Evolutionary conservation across 2,888 invertebrate species (phyloP), one percentile per base, ranked within the genome.

Genomic region (Meliscaeva auricollis): DNA sequence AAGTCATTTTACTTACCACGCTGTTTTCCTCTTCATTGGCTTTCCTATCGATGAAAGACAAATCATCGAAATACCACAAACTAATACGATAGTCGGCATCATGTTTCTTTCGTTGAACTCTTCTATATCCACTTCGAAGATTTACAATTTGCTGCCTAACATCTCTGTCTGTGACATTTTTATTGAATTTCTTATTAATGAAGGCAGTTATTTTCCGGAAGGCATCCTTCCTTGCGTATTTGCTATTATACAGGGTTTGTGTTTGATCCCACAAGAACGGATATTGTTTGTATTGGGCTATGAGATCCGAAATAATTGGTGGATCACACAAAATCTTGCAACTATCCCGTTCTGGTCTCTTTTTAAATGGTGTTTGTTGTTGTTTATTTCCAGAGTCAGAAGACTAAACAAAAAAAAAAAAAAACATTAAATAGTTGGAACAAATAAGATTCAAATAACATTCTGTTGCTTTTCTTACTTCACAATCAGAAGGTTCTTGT

Each of bases 21-120:
- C 1, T 20, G 3, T 64, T 35, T 22, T 69, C 68, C 46, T 44
- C 38, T 0, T 73, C 50, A 15, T 68, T 56, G 11, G 84, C 73
- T 20, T 68, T 79, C 20, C 58, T 70, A 15, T 84, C 84, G 17
- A 84, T 74, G 8, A 84, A 84, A 0, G 84, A 84, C 9, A 84
- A 35, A 17, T 58, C 56, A 8, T 84, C 66, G 5, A 66, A 84
- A 15, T 84, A 84, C 84, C 84, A 84, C 32, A 84, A 48, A 9
- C 50, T 60, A n/a, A 80, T 66, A 22, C 58, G 70, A 32, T 79
- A 56, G 9, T 70, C 58, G 0, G 56, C 56, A 3, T 62, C 75
- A 22, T 84, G 74, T 17, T 70, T 66, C 13, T 77, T 73, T 3
- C 77, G 20, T 35, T 73, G 77, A 11, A 52, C 82, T 26, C 77